Conservation (phyloP, 2,797 vertebrate genomes). For the Scolopax rusticola region DNA sequence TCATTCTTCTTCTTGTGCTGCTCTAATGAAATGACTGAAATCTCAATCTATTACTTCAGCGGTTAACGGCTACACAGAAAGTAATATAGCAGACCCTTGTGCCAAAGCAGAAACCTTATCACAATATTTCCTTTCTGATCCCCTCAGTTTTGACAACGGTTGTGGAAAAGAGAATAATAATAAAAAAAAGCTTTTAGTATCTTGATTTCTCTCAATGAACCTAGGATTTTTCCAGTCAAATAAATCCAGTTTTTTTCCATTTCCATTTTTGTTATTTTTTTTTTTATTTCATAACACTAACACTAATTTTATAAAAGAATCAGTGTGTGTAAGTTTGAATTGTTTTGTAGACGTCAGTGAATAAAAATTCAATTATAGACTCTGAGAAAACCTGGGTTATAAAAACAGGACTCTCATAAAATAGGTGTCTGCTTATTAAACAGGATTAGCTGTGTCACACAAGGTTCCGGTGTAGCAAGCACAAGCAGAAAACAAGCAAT, state of each 20-base stretch:
- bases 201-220: background rate
- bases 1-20: background rate
- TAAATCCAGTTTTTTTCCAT: background rate
- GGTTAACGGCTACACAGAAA: background rate
- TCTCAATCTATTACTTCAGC: background rate
- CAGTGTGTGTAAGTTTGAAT: background rate
- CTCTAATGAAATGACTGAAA: conserved; percentile 6
- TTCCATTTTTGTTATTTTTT: background rate
- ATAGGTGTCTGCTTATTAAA: conserved; percentile 25
- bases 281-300: background rate
- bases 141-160: background rate
- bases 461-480: background rate
- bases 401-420: conserved; percentile 43
- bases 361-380: conserved; percentile 40
- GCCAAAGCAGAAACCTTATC: background rate
- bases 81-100: background rate
- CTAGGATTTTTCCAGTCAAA: background rate
- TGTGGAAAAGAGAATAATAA: background rate
- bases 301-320: background rate
- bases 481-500: background rate
- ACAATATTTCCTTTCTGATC: background rate
- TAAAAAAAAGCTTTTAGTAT: background rate
- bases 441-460: conserved; percentile 9
- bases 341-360: conserved; percentile 6
- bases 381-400: background rate